These are phyloP conservation scores for Trididemnum clinides DNA, from an alignment of 23 tunicate species.

Conservation along the genomic window DNA sequence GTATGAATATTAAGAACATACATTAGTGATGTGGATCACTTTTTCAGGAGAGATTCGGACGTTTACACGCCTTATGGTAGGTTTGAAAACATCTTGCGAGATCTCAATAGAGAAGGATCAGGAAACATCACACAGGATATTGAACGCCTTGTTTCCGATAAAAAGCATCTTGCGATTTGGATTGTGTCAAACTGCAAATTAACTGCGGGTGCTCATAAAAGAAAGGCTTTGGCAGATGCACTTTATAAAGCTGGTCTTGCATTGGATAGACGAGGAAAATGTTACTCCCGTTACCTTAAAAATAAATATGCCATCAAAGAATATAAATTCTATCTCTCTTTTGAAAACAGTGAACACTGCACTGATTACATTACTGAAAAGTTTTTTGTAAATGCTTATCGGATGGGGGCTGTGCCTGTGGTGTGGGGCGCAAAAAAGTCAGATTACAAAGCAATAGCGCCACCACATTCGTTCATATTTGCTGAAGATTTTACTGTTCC, in stretches of 20 bases:
- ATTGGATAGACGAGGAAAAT: conserved; percentile 48
- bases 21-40: no score
- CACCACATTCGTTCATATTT: conserved; percentile 46
- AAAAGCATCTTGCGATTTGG: conserved; percentile 49
- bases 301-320: neutral
- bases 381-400: conserved; percentile 28
- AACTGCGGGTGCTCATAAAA: conserved; percentile 46
- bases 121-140: neutral
- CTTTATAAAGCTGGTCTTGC: conserved; percentile 51
- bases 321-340: conserved; percentile 70
- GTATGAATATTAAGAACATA: no score
- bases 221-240: conserved; percentile 42
- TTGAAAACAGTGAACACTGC: conserved; percentile 38
- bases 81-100: neutral
- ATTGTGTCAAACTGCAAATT: conserved; percentile 60
- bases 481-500: conserved; percentile 50
- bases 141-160: conserved; percentile 15
- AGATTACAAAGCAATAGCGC: conserved; percentile 42
- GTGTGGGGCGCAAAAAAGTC: conserved; percentile 48
- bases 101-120: neutral
- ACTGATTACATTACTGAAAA: conserved; percentile 37
- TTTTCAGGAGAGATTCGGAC: conserved; percentile 40
- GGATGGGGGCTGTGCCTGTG: conserved; percentile 39
- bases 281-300: conserved; percentile 16
- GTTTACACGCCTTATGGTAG: conserved; percentile 9